phyloP scores from a whole-genome alignment of 1,140 invertebrate species.

The Himalopsyche phryganea region DNA sequence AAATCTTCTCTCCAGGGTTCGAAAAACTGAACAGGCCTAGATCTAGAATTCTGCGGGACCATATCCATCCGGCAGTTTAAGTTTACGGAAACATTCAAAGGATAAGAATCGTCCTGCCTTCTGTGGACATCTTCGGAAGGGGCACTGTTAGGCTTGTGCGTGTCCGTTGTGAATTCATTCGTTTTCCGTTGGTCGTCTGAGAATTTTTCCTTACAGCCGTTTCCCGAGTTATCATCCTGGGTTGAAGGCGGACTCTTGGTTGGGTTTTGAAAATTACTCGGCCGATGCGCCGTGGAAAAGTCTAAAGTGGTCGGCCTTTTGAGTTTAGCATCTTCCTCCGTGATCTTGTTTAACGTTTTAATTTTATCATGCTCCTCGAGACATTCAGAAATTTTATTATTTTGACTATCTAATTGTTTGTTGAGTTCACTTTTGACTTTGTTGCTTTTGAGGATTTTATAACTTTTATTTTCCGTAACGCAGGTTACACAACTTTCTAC shows the following conservation, averaged over 20 bases:
- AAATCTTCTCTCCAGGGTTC: conserved; percentile 49
- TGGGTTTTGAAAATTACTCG: conserved; percentile 2
- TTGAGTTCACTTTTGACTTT: conserved; percentile 48
- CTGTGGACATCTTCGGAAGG: background rate
- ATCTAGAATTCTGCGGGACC: conserved; percentile 34
- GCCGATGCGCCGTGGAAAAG: conserved; percentile 25
- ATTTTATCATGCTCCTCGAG: background rate
- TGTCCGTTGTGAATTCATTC: conserved; percentile 10
- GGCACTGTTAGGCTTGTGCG: background rate
- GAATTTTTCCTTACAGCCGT: too few relatives aligned
- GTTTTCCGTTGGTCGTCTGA: conserved; percentile 1
- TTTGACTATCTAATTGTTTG: conserved; percentile 41
- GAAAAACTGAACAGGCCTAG: conserved; percentile 39
- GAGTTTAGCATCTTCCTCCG: conserved; percentile 9
- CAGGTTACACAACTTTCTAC: conserved; percentile 7
- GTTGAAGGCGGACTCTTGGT: background rate
- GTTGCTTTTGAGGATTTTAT: conserved; percentile 47
- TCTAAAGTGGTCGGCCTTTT: conserved; percentile 47
- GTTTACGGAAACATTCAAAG: conserved; percentile 56
- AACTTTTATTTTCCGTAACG: conserved; percentile 42
- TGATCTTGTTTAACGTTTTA: background rate
- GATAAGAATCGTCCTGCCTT: conserved; percentile 10
- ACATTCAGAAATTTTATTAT: conserved; percentile 4
- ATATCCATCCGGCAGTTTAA: conserved; percentile 59
- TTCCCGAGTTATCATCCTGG: too few relatives aligned